Conservation (phyloP, 30 jellyfish, hydroid and myxozoan species). For the Turritopsis rubra region DNA sequence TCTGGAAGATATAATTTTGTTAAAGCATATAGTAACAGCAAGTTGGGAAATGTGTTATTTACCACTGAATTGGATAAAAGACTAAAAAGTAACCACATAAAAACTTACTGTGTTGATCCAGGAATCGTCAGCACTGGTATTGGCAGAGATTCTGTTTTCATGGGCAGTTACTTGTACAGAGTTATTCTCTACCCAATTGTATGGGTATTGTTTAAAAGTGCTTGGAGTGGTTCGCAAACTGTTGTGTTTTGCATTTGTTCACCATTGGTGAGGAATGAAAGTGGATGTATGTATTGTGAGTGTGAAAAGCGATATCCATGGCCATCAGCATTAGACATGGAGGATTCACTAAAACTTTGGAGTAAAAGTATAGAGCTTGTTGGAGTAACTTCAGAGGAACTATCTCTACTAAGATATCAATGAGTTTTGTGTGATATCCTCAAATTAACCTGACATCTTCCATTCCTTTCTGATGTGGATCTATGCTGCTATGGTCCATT, state of each 20-base stretch:
- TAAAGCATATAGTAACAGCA: conserved; percentile 56
- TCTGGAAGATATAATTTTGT: conserved; percentile 27
- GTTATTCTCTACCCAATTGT: conserved; percentile 43
- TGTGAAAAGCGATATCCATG: conserved; percentile 38
- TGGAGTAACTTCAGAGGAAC: not conserved
- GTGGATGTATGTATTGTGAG: conserved; percentile 63
- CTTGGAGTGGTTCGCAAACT: conserved; percentile 77
- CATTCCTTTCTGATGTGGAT: too few species aligned
- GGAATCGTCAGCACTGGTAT: conserved; percentile 76
- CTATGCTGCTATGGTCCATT: too few species aligned
- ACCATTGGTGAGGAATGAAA: conserved; percentile 28
- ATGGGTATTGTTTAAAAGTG: conserved; percentile 51
- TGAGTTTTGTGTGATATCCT: not conserved
- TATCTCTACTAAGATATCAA: not conserved
- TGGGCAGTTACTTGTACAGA: conserved; percentile 34
- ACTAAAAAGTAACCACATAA: not conserved
- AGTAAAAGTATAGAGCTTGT: conserved; percentile 16
- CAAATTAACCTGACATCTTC: too few species aligned
- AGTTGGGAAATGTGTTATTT: conserved; percentile 32
- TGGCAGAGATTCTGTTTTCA: conserved; percentile 39
- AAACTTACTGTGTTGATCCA: conserved; percentile 49
- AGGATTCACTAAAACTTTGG: conserved; percentile 49
- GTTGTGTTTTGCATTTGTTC: conserved; percentile 54
- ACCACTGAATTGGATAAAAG: conserved; percentile 17
- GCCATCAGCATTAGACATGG: conserved; percentile 43